phyloP scores from a whole-genome alignment of 2,888 invertebrate genomes.

The Torymus tubicola region DNA sequence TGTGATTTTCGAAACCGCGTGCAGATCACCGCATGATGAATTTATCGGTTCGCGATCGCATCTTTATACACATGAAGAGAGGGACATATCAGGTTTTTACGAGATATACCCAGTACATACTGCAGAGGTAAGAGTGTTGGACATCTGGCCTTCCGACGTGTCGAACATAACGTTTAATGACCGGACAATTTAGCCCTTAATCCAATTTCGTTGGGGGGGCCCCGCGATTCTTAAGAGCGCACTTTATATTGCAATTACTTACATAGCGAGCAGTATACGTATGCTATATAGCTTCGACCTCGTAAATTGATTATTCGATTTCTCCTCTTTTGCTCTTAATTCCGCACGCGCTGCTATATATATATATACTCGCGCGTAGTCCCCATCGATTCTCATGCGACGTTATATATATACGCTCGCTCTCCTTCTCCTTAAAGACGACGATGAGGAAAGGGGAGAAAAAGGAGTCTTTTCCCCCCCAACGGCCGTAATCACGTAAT shows the following conservation, averaged over 20 bases:
- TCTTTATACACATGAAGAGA: too few species aligned
- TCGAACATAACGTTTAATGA: conserved; percentile 54
- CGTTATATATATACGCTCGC: not conserved
- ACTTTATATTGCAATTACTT: conserved; percentile 56
- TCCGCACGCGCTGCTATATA: conserved; percentile 15
- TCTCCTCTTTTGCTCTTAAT: conserved; percentile 52
- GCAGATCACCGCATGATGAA: not conserved
- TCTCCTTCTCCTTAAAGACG: conserved; percentile 25
- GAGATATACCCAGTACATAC: not conserved
- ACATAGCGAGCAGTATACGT: not conserved
- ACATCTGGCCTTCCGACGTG: conserved; percentile 33
- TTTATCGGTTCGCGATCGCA: conserved; percentile 14
- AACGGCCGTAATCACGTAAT: conserved; percentile 67
- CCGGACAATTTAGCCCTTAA: conserved; percentile 55
- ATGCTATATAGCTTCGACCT: conserved; percentile 27
- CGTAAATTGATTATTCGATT: conserved; percentile 60
- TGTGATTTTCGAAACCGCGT: conserved; percentile 7
- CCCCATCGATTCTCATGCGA: conserved; percentile 52
- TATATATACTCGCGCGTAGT: not conserved
- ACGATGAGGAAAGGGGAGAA: conserved; percentile 48
- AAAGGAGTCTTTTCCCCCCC: conserved; percentile 13
- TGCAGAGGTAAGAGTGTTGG: not conserved
- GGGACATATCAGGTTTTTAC: not conserved
- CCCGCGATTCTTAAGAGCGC: conserved; percentile 44
- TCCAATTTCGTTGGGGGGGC: conserved; percentile 50